Conservation (phyloP, 2,888 invertebrate genomes). For the Agriopis leucophaearia region DNA sequence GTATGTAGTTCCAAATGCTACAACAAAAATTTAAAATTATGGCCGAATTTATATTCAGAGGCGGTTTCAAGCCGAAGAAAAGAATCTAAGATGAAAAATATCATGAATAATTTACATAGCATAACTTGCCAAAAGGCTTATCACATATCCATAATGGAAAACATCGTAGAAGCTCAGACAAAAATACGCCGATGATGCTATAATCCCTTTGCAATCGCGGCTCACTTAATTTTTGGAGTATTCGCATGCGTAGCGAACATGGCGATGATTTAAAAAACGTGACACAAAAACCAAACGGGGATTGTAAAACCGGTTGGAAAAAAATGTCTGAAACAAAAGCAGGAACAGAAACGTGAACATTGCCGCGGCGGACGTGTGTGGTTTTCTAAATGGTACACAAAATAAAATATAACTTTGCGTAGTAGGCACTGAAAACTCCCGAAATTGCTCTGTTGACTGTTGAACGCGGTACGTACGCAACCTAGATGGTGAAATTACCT, state of each 20-base stretch:
- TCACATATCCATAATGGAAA: constrained; percentile 21
- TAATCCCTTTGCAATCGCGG: constrained; percentile 34
- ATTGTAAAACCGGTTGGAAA: constrained; percentile 48
- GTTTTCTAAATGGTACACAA: constrained; percentile 31
- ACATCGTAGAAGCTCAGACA: constrained; percentile 9
- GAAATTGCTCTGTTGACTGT: constrained; percentile 1
- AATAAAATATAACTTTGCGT: constrained; percentile 27
- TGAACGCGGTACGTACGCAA: not conserved
- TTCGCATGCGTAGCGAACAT: constrained; percentile 62
- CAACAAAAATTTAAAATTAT: constrained; percentile 4
- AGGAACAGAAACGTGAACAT: constrained; percentile 36
- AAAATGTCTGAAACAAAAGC: constrained; percentile 43
- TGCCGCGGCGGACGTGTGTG: constrained; percentile 32
- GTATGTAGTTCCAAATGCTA: not conserved
- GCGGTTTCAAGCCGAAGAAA: constrained; percentile 10
- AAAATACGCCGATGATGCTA: constrained; percentile 15
- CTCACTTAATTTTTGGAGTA: constrained; percentile 52
- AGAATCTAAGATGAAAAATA: constrained; percentile 15
- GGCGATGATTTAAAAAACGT: constrained; percentile 72
- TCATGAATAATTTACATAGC: constrained; percentile 21
- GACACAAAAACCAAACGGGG: constrained; percentile 57
- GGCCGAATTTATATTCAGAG: constrained; percentile 11
- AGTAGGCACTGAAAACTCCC: constrained; percentile 18
- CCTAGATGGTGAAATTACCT: not conserved
- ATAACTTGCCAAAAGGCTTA: constrained; percentile 20